Percentiles rank a stretch among this genome's conserved stretches.
Evolutionary conservation across 2,113 vertebrate genomes (phyloP).

Genomic region (Cinclus cinclus): DNA sequence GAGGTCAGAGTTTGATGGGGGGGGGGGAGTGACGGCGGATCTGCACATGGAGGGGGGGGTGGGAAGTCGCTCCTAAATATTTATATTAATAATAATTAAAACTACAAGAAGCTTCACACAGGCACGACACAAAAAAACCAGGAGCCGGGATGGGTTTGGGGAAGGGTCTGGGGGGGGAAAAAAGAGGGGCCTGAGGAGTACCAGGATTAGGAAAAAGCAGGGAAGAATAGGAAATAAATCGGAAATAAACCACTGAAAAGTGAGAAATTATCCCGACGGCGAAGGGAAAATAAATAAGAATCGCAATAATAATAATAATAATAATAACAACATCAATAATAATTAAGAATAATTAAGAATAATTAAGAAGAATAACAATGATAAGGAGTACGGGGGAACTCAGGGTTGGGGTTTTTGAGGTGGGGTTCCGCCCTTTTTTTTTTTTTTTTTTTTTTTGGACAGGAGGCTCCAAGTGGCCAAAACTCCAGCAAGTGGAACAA

Average conservation of each 20-base stretch:
- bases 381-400: neutral
- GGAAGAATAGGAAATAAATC: neutral
- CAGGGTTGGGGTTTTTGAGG: neutral
- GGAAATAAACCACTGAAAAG: neutral
- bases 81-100: slow-evolving; percentile 94
- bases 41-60: neutral
- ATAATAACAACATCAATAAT: neutral
- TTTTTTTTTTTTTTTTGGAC: neutral
- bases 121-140: slow-evolving; percentile 17
- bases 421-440: neutral
- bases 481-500: neutral
- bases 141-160: neutral
- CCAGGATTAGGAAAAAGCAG: neutral
- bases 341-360: neutral
- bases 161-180: neutral
- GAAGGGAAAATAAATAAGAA: slow-evolving; percentile 65
- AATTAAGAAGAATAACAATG: neutral
- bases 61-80: slow-evolving; percentile 80
- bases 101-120: slow-evolving; percentile 88
- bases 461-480: neutral
- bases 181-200: slow-evolving; percentile 16
- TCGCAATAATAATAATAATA: neutral
- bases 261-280: neutral
- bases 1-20: too few species aligned
- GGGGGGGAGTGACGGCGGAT: neutral